Conservation (phyloP, 1,140 invertebrate genomes). For the Eriocheir sinensis region DNA sequence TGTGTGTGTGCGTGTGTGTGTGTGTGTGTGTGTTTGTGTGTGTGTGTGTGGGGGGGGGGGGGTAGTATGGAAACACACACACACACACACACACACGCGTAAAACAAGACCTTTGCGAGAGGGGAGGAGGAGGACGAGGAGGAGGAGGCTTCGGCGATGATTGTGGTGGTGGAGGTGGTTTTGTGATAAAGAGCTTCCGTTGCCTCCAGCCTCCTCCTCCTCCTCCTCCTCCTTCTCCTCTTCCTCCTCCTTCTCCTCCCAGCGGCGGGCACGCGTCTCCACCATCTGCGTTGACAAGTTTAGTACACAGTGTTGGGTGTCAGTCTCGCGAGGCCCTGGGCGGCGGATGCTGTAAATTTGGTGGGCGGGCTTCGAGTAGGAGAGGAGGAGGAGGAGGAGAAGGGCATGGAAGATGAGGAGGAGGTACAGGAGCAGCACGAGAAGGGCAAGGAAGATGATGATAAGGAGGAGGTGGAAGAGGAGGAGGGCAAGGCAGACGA, state of each 20-base stretch:
- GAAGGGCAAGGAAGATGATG: too few relatives aligned
- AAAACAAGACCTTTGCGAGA: background rate
- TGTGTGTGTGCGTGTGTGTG: too few relatives aligned
- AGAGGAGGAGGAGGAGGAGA: background rate
- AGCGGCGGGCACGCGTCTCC: background rate
- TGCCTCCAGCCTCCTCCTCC: background rate
- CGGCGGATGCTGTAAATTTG: slow-evolving; percentile 23
- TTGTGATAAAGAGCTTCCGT: background rate
- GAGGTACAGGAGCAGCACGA: too few relatives aligned
- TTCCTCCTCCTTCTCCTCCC: background rate
- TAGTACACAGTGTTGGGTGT: background rate
- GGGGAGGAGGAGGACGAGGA: too few relatives aligned
- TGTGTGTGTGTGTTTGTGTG: too few relatives aligned
- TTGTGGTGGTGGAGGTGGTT: slow-evolving; percentile 11
- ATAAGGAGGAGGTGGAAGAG: too few relatives aligned
- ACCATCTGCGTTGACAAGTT: background rate
- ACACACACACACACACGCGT: too few relatives aligned
- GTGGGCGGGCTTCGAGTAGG: background rate
- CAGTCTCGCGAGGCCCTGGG: background rate
- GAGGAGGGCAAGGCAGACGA: too few relatives aligned
- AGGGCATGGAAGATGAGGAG: background rate
- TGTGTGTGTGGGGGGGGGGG: too few relatives aligned
- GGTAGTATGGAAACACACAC: too few relatives aligned
- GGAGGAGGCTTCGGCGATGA: too few relatives aligned
- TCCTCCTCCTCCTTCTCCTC: background rate